phyloP scores from a whole-genome alignment of 2,888 invertebrate species.

The Melanargia galathea region DNA sequence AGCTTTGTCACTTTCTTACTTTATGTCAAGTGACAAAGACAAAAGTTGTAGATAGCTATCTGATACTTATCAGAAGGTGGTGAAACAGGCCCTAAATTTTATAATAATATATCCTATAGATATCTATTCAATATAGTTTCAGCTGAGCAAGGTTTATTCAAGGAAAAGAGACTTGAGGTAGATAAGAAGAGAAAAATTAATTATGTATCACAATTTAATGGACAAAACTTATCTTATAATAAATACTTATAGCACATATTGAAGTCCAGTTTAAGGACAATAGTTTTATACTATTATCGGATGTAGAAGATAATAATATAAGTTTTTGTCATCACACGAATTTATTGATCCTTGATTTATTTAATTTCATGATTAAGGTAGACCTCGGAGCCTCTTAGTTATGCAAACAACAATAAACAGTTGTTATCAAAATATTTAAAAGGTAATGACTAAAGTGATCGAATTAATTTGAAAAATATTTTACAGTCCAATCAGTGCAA shows the following conservation, averaged over 20 bases:
- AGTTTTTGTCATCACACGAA: background rate
- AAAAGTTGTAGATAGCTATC: too few relatives aligned
- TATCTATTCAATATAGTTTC: too few relatives aligned
- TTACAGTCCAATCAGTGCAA: too few relatives aligned
- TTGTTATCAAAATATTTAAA: too few relatives aligned
- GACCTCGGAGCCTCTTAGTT: background rate
- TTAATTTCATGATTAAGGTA: too few relatives aligned
- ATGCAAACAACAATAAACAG: background rate
- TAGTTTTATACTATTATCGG: background rate
- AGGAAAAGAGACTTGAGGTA: background rate
- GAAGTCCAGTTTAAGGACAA: background rate
- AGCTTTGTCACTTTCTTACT: too few relatives aligned
- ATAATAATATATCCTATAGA: too few relatives aligned
- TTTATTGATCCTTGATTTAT: too few relatives aligned
- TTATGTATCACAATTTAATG: slow-evolving; percentile 77
- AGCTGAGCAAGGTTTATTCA: too few relatives aligned
- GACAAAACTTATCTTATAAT: slow-evolving; percentile 54
- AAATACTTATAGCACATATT: background rate
- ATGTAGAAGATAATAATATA: background rate
- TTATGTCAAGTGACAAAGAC: too few relatives aligned
- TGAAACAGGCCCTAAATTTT: too few relatives aligned
- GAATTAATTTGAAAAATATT: background rate
- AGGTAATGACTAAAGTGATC: background rate
- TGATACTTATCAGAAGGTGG: background rate
- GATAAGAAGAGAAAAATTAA: slow-evolving; percentile 21